Evolutionary conservation across 1,140 invertebrate genomes (phyloP).

Genomic region (Diprion similis): DNA sequence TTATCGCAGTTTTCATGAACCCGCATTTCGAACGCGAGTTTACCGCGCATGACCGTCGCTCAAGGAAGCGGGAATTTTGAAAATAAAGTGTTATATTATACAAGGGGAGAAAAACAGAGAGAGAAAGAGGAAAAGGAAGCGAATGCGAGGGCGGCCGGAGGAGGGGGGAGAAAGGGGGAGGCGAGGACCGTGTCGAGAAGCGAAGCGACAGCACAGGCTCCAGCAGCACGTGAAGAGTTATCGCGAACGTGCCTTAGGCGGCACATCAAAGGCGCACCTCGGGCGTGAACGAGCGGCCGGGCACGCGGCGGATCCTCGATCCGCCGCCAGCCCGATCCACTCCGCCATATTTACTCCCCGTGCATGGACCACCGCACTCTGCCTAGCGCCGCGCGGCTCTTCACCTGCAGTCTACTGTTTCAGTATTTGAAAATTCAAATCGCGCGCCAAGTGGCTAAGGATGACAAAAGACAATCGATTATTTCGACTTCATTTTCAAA

Average conservation of each 20-base stretch:
- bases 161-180: constrained; percentile 31
- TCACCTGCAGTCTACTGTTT: too few relatives aligned
- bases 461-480: too few relatives aligned
- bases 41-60: too few relatives aligned
- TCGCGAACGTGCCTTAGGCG: constrained; percentile 55
- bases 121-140: constrained; percentile 27
- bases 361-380: constrained; percentile 39
- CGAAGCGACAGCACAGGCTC: constrained; percentile 19
- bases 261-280: constrained; percentile 59
- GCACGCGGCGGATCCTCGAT: constrained; percentile 53
- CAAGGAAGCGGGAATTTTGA: too few relatives aligned
- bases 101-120: constrained; percentile 27
- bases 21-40: too few relatives aligned
- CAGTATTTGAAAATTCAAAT: too few relatives aligned
- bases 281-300: constrained; percentile 59
- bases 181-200: constrained; percentile 25
- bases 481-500: too few relatives aligned
- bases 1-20: too few relatives aligned
- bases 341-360: constrained; percentile 55
- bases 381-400: too few relatives aligned
- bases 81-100: too few relatives aligned
- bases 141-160: constrained; percentile 24
- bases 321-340: constrained; percentile 49
- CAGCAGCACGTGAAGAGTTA: constrained; percentile 43
- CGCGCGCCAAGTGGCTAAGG: too few relatives aligned